Evolutionary conservation across 2,113 vertebrate genomes (phyloP), one percentile per base, ranked within the genome.

Genomic region (Actinemys pallida): DNA sequence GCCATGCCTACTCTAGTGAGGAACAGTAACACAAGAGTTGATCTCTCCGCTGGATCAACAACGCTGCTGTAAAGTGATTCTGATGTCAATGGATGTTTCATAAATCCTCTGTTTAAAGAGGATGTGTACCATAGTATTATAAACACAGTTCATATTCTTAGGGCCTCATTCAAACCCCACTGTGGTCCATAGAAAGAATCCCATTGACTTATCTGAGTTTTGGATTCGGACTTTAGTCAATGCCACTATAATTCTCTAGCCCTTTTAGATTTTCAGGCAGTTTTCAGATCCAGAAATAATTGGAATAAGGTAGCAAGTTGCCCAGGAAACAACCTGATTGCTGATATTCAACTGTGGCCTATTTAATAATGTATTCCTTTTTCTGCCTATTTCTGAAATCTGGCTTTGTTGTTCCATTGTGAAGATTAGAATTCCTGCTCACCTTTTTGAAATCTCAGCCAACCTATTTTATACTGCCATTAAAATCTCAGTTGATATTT

Each of bases 241-340:
- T 56, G 42, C 52, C 16, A 50, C 50, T 22, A 19, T 19, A 83
- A 76, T 17, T 91, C 22, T 52, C 17, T 45, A 76, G 22, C 45
- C 39, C 72, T 45, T 83, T 81, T 81, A 27, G 11, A 86, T 82
- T 93, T 87, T 78, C 85, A 81, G 83, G 76, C 86, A 84, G 76
- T 80, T 95, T 56, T n/a, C 45, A 95, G 85, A 91, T 75, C 86
- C 59, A 35, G 24, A 93, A 94, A 62, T 82, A 95, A 95, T 1
- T 93, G 86, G 78, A 81, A 96, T 49, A 17, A 93, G 89, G 90
- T 5, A 95, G 72, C 35, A 87, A 95, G 86, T 2, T 93, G 81
- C 72, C 94, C 84, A 89, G 90, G 95, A 97, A 96, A 95, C 53
- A 35, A 53, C 52, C 16, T 88, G 75, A 79, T 10, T 81, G 59